Conservation (phyloP, 2,797 vertebrate species). For the Myotis pilosus region DNA sequence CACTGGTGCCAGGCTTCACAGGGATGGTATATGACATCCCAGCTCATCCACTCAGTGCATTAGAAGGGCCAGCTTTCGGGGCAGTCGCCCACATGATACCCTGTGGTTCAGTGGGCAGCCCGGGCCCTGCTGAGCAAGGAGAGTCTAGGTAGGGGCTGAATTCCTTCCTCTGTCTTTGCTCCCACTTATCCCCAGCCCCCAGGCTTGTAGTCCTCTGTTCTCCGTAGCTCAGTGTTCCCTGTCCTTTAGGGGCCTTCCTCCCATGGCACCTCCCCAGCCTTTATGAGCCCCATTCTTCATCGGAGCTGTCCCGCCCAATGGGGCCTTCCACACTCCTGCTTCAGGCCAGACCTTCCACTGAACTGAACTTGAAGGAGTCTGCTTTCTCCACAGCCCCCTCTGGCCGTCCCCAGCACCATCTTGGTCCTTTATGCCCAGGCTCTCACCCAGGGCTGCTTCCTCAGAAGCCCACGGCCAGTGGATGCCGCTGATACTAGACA, state of each 20-base stretch:
- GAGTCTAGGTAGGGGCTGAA: neutral
- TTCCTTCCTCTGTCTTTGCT: neutral
- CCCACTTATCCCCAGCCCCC: neutral
- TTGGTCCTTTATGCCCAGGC: neutral
- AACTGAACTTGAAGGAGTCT: neutral
- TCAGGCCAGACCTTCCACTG: neutral
- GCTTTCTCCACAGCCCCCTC: neutral
- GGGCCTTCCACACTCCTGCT: neutral
- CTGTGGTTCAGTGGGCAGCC: neutral
- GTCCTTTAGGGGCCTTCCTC: neutral
- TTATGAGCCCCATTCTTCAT: neutral
- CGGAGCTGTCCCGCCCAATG: neutral
- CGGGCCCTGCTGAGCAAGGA: neutral
- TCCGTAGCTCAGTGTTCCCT: neutral
- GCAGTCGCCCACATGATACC: neutral
- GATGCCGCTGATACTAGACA: neutral
- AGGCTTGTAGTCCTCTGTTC: neutral
- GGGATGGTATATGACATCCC: neutral
- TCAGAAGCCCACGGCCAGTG: neutral
- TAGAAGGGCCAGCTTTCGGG: neutral
- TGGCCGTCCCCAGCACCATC: neutral
- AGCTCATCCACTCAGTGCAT: neutral
- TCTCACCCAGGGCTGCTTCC: neutral
- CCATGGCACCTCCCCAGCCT: neutral
- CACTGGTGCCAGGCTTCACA: neutral